Evolutionary conservation across 2,888 invertebrate genomes (phyloP).

Genomic region (Magallana nippona): DNA sequence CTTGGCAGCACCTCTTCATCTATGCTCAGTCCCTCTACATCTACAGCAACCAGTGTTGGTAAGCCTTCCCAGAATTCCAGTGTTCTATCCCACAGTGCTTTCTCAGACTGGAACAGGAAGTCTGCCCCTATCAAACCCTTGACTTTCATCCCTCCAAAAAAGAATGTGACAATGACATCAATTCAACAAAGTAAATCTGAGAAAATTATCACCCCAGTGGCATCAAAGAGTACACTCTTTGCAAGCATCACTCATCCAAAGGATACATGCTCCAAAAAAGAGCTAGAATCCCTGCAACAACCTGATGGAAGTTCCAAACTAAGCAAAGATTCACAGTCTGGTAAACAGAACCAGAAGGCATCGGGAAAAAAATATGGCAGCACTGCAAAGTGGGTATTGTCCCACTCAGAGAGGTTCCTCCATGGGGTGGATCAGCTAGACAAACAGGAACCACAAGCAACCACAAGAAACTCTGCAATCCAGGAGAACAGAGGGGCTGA

Average conservation of each 20-base stretch:
- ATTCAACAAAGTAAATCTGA: background rate
- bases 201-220: background rate
- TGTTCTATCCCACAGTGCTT: slow-evolving; percentile 6
- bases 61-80: background rate
- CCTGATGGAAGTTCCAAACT: background rate
- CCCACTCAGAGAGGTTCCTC: background rate
- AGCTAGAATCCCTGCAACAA: background rate
- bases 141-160: slow-evolving; percentile 17
- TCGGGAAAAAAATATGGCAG: background rate
- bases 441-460: background rate
- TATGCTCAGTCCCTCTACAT: background rate
- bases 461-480: background rate
- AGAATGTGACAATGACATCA: background rate
- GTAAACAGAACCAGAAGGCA: background rate
- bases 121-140: background rate
- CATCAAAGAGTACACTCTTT: background rate
- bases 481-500: background rate
- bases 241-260: background rate
- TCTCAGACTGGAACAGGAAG: slow-evolving; percentile 20
- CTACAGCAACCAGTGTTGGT: background rate
- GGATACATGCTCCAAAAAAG: background rate
- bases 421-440: background rate
- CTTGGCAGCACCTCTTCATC: background rate
- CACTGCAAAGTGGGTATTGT: slow-evolving; percentile 11
- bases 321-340: too few relatives aligned